A percentile compares a stretch with the other conserved stretches of the same genome.
phyloP scores from a whole-genome alignment of 1,140 invertebrate species.

The Colletes gigas region DNA sequence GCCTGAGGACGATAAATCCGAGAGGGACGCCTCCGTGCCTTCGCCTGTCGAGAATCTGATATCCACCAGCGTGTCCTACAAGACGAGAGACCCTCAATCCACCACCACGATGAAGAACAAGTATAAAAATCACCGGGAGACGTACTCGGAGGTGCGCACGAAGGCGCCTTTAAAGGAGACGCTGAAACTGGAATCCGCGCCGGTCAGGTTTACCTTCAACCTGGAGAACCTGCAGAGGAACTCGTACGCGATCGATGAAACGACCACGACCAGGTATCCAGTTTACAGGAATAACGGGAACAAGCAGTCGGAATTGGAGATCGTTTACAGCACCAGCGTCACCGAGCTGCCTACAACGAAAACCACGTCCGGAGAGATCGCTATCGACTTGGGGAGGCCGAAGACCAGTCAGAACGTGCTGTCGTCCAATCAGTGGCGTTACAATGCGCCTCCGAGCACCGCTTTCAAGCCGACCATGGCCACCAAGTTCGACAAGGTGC shows the following conservation, averaged over 20 bases:
- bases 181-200: conserved; percentile 52
- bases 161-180: conserved; percentile 41
- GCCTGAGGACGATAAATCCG: conserved; percentile 30
- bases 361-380: background rate
- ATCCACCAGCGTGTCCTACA: background rate
- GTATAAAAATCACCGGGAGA: conserved; percentile 65
- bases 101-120: background rate
- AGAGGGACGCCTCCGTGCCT: conserved; percentile 1
- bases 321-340: conserved; percentile 70
- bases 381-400: background rate
- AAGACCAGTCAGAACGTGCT: conserved; percentile 37
- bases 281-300: conserved; percentile 45
- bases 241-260: conserved; percentile 17
- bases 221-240: conserved; percentile 65
- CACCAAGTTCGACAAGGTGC: conserved; percentile 13
- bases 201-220: conserved; percentile 74
- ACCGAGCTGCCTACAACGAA: conserved; percentile 51
- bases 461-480: conserved; percentile 22
- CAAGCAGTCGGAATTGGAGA: conserved; percentile 39
- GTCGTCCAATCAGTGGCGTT: conserved; percentile 72
- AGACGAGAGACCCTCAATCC: conserved; percentile 36
- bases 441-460: conserved; percentile 67
- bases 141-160: conserved; percentile 56
- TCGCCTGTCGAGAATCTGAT: conserved; percentile 42
- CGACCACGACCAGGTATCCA: conserved; percentile 50